Evolutionary conservation across 2,113 vertebrate species (phyloP).

Genomic region (Chaenogobius annularis): DNA sequence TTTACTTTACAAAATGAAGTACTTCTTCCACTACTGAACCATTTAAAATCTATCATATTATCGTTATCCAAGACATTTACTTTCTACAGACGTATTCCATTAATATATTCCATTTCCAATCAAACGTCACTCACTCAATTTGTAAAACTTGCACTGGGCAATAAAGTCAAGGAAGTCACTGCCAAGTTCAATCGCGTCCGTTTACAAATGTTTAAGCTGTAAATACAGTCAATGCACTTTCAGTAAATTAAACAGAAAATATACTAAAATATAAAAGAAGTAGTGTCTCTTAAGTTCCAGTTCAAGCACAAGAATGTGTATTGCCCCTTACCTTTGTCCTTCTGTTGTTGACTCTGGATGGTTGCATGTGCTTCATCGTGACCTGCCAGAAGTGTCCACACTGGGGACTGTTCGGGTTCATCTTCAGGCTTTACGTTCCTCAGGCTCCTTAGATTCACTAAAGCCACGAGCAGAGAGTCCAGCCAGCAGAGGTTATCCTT

Average conservation of each 20-base stretch:
- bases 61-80: too few relatives aligned
- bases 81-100: too few relatives aligned
- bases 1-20: too few relatives aligned
- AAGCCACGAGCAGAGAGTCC: constrained; percentile 83
- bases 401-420: constrained; percentile 54
- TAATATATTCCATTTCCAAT: background rate
- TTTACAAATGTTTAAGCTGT: background rate
- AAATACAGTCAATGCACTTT: background rate
- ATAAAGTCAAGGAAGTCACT: background rate
- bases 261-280: background rate
- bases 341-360: constrained; percentile 62
- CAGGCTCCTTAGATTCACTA: constrained; percentile 83
- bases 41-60: too few relatives aligned
- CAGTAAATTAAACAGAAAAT: background rate
- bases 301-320: background rate
- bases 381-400: constrained; percentile 75
- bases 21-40: too few relatives aligned
- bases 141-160: background rate
- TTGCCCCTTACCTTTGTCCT: constrained; percentile 53
- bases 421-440: constrained; percentile 43
- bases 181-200: too few relatives aligned
- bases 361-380: constrained; percentile 75
- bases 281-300: background rate
- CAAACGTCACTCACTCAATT: background rate
- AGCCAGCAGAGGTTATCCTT: constrained; percentile 86